These are phyloP conservation scores for Notarius lentiginosus DNA, from an alignment of 2,113 vertebrate genomes.

Conservation along the genomic window DNA sequence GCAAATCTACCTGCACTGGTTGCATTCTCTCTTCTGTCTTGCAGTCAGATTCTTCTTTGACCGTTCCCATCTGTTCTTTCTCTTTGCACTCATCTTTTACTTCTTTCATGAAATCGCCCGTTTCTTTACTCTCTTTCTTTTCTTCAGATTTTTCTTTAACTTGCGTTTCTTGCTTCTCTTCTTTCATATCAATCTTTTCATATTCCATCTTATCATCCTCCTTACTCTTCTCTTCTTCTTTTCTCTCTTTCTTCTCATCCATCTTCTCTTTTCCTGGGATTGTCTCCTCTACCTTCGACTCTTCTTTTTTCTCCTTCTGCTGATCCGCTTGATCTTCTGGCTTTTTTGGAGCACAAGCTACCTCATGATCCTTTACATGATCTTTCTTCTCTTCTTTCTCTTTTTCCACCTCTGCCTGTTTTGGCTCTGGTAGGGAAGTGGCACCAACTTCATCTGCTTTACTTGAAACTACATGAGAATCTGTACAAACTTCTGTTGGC, in stretches of 20 bases:
- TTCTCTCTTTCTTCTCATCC: constrained; percentile 11
- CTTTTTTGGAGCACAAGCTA: constrained; percentile 1
- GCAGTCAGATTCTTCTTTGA: constrained; percentile 46
- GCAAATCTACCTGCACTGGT: constrained; percentile 55
- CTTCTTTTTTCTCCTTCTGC: constrained; percentile 12
- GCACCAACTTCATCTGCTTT: constrained; percentile 54
- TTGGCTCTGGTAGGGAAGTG: constrained; percentile 46
- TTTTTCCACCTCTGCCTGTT: constrained; percentile 43
- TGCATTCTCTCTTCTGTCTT: constrained; percentile 41
- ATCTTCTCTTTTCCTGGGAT: neutral
- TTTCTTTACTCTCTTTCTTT: constrained; percentile 44
- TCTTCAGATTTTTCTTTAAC: constrained; percentile 46
- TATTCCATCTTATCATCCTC: constrained; percentile 8
- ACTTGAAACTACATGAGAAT: constrained; percentile 54
- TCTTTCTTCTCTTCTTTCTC: constrained; percentile 34
- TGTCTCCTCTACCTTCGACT: constrained; percentile 1
- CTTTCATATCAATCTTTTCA: constrained; percentile 41
- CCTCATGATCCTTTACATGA: constrained; percentile 50
- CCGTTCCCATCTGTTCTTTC: constrained; percentile 42
- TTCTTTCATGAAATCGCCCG: constrained; percentile 32
- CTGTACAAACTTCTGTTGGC: constrained; percentile 74
- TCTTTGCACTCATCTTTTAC: constrained; percentile 49
- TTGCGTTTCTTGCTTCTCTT: constrained; percentile 35
- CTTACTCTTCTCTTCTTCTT: constrained; percentile 20
- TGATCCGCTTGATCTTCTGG: constrained; percentile 22